phyloP scores from a whole-genome alignment of 2,888 invertebrate species.

The Buathra laborator region DNA sequence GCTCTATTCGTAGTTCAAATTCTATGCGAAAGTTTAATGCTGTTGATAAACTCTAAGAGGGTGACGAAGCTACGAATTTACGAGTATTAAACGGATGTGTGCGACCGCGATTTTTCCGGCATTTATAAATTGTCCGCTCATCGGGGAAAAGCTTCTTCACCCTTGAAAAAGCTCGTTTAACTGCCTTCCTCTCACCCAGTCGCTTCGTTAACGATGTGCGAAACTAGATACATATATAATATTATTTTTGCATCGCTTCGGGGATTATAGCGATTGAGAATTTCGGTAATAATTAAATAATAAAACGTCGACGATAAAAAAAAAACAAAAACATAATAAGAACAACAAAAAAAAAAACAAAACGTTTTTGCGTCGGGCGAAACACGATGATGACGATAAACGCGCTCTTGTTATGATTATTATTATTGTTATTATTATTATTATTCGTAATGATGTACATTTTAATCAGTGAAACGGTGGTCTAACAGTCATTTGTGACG shows the following conservation, averaged over 20 bases:
- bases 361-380: slow-evolving; percentile 15
- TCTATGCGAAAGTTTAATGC: slow-evolving; percentile 76
- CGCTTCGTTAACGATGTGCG: slow-evolving; percentile 72
- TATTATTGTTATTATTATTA: slow-evolving; percentile 11
- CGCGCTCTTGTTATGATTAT: slow-evolving; percentile 55
- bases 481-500: slow-evolving; percentile 60
- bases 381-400: slow-evolving; percentile 36
- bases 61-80: slow-evolving; percentile 45
- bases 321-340: slow-evolving; percentile 10
- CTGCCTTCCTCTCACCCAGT: slow-evolving; percentile 74
- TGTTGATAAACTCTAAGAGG: slow-evolving; percentile 74
- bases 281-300: slow-evolving; percentile 54
- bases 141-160: slow-evolving; percentile 62
- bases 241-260: slow-evolving; percentile 74
- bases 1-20: slow-evolving; percentile 83
- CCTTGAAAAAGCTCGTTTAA: slow-evolving; percentile 73
- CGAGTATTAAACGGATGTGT: background rate
- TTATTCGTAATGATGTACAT: slow-evolving; percentile 53
- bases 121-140: slow-evolving; percentile 4
- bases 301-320: slow-evolving; percentile 26
- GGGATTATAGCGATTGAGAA: slow-evolving; percentile 33
- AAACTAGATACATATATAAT: slow-evolving; percentile 71
- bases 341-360: slow-evolving; percentile 23
- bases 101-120: slow-evolving; percentile 8
- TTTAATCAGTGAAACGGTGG: slow-evolving; percentile 57